These are phyloP conservation scores for Pyxicephalus adspersus DNA, from an alignment of 2,113 vertebrate genomes.

Conservation along the genomic window DNA sequence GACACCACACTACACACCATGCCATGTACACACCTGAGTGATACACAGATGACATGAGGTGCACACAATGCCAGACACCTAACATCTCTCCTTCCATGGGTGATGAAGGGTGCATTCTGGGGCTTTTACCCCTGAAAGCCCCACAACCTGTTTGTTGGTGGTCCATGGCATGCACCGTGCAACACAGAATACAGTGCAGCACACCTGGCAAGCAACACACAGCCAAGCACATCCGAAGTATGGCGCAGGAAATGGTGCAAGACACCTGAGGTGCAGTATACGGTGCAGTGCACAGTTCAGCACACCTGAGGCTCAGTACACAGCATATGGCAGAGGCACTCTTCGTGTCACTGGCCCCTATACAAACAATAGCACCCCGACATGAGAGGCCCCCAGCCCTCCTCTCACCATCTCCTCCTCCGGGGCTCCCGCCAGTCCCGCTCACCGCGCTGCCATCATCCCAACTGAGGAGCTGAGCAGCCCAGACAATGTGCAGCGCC, in stretches of 20 bases:
- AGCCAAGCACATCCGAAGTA: not conserved
- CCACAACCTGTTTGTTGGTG: too few relatives aligned
- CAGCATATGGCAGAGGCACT: too few relatives aligned
- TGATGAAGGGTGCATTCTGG: too few relatives aligned
- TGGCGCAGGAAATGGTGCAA: not conserved
- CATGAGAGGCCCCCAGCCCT: not conserved
- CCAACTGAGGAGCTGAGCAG: not conserved
- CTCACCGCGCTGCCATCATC: slow-evolving; percentile 36
- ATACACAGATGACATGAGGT: too few relatives aligned
- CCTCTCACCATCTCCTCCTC: slow-evolving; percentile 19
- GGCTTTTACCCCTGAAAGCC: too few relatives aligned
- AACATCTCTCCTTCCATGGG: too few relatives aligned
- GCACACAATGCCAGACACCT: too few relatives aligned
- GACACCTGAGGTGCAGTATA: not conserved
- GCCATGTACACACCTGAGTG: too few relatives aligned
- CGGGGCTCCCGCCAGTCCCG: not conserved
- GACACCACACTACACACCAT: too few relatives aligned
- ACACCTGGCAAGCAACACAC: not conserved
- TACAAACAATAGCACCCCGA: not conserved
- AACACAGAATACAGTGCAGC: not conserved
- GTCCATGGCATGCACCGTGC: not conserved
- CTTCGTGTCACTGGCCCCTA: too few relatives aligned
- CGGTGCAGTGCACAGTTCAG: not conserved
- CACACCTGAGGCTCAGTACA: not conserved
- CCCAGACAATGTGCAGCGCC: not conserved